Conservation (phyloP, 2,797 vertebrate species). For the Etheostoma perlongum region DNA sequence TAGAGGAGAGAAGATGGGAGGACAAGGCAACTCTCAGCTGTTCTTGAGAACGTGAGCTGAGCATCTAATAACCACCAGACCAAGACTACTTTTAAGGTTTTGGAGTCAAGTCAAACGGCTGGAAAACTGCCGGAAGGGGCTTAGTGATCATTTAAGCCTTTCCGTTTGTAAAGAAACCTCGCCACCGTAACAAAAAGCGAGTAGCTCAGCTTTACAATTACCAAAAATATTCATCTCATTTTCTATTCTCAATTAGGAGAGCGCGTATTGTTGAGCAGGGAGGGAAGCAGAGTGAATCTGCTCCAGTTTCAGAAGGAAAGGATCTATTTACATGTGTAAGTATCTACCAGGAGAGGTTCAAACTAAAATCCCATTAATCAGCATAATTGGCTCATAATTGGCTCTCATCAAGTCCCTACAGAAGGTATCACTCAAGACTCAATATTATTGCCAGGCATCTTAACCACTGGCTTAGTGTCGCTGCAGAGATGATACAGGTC, state of each 20-base stretch:
- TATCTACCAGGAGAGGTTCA: conserved; percentile 63
- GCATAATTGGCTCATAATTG: conserved; percentile 78
- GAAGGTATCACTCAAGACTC: conserved; percentile 74
- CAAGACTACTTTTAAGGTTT: conserved; percentile 33
- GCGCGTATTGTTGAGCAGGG: conserved; percentile 1
- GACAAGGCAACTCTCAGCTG: conserved; percentile 43
- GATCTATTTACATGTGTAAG: conserved; percentile 59
- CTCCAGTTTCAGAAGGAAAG: conserved; percentile 50
- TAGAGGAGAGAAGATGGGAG: conserved; percentile 39
- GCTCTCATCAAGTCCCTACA: conserved; percentile 71
- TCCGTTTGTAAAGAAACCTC: conserved; percentile 27
- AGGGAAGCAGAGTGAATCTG: conserved; percentile 14
- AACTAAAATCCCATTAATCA: conserved; percentile 80
- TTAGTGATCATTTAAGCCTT: conserved; percentile 32
- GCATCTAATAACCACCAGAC: conserved; percentile 34
- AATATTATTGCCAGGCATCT: conserved; percentile 47
- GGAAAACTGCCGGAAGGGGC: conserved; percentile 30
- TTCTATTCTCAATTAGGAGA: conserved; percentile 29
- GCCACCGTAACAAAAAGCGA: neutral
- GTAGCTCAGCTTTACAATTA: conserved; percentile 1
- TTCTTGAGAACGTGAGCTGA: conserved; percentile 52
- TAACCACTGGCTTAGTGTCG: conserved; percentile 33
- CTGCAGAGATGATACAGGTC: conserved; percentile 37
- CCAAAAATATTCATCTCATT: conserved; percentile 14
- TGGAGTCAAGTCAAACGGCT: conserved; percentile 36